These are phyloP conservation scores for Sterrhoptilus dennistouni DNA, from an alignment of 2,113 vertebrate genomes.

Conservation along the genomic window DNA sequence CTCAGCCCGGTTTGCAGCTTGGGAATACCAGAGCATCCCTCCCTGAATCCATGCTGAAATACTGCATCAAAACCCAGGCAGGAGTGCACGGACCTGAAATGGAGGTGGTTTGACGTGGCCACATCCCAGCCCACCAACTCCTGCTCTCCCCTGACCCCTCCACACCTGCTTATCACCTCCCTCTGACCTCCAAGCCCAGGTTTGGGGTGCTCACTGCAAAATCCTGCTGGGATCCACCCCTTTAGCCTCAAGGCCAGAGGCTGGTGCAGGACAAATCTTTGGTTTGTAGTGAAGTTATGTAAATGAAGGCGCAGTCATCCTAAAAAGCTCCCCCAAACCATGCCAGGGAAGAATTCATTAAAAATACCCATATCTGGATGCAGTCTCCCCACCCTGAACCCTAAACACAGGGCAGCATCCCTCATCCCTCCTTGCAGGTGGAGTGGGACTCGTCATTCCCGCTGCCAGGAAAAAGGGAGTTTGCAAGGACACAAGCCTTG, in stretches of 20 bases:
- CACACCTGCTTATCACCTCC: neutral
- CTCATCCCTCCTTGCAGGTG: neutral
- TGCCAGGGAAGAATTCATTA: neutral
- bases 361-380: neutral
- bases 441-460: neutral
- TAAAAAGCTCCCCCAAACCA: neutral
- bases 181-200: neutral
- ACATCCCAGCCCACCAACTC: rapidly evolving
- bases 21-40: neutral
- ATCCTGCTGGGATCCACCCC: neutral
- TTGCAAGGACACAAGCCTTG: neutral
- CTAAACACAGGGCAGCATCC: neutral
- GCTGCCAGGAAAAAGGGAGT: neutral
- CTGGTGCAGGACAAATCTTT: constrained; percentile 32
- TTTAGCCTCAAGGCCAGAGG: neutral
- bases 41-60: neutral
- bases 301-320: neutral
- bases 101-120: rapidly evolving
- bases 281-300: constrained; percentile 11
- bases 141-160: neutral
- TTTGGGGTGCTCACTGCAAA: neutral
- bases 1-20: neutral
- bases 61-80: neutral
- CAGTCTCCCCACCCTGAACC: neutral
- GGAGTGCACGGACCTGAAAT: rapidly evolving